Evolutionary conservation across 2,888 invertebrate genomes (phyloP).

Genomic region (Acholoe squamosa): DNA sequence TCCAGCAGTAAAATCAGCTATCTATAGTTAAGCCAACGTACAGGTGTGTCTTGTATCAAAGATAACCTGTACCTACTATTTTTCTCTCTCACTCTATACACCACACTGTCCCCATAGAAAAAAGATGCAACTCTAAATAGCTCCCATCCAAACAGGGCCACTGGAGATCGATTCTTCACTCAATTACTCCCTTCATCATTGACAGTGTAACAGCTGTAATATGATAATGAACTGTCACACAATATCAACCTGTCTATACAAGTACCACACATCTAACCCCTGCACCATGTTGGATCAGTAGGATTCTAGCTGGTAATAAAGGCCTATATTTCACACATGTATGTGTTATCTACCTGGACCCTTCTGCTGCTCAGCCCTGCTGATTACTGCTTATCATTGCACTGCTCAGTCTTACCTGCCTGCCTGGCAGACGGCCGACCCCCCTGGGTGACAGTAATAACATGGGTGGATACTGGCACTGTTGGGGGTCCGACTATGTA

Average conservation of each 20-base stretch:
- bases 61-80: too few species aligned
- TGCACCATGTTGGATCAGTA: not conserved
- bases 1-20: too few species aligned
- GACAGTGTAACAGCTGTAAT: not conserved
- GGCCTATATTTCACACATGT: constrained; percentile 3
- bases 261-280: not conserved
- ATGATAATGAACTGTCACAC: not conserved
- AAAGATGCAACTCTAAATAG: not conserved
- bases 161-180: not conserved
- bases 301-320: not conserved
- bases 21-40: too few species aligned
- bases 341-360: not conserved
- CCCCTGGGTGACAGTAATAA: not conserved
- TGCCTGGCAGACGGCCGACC: not conserved
- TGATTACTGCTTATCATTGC: not conserved
- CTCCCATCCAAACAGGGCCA: not conserved
- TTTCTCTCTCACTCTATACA: too few species aligned
- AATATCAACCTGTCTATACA: not conserved
- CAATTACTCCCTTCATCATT: not conserved
- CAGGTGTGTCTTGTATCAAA: too few species aligned
- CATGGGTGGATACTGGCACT: not conserved
- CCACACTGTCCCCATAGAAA: too few species aligned
- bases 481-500: not conserved
- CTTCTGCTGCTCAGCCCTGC: not conserved
- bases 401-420: not conserved